phyloP scores from a whole-genome alignment of 2,797 vertebrate species.

The Pangasius sanitwongsei region DNA sequence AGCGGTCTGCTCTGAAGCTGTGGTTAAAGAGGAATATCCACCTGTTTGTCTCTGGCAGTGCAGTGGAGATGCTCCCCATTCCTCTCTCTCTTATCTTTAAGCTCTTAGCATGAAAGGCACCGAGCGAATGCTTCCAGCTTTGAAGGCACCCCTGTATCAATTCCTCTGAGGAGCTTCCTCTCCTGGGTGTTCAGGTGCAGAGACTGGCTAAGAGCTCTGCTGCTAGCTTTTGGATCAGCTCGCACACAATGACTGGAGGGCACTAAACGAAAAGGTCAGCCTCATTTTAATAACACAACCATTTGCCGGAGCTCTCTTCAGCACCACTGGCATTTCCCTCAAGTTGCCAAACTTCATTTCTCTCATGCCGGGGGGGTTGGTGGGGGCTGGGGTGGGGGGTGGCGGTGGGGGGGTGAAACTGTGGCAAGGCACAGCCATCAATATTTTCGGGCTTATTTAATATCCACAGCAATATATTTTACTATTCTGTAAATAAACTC shows the following conservation, averaged over 20 bases:
- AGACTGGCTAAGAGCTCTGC: constrained; percentile 33
- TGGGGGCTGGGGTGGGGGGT: constrained; percentile 49
- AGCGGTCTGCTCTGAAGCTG: constrained; percentile 40
- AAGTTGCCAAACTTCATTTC: constrained; percentile 59
- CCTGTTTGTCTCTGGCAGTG: constrained; percentile 52
- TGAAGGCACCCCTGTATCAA: constrained; percentile 52
- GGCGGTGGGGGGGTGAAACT: constrained; percentile 59
- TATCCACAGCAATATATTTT: constrained; percentile 62
- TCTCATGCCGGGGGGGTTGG: constrained; percentile 55
- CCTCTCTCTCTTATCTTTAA: constrained; percentile 65
- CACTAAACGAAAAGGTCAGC: constrained; percentile 56
- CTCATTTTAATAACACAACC: constrained; percentile 74
- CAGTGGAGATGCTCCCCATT: constrained; percentile 48
- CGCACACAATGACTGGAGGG: constrained; percentile 41
- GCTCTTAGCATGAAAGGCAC: constrained; percentile 67
- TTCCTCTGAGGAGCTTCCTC: constrained; percentile 53
- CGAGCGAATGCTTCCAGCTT: constrained; percentile 62
- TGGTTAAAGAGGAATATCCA: constrained; percentile 47
- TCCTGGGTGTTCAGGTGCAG: constrained; percentile 40
- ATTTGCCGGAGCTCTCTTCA: constrained; percentile 60
- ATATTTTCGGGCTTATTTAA: constrained; percentile 70
- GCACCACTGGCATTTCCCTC: constrained; percentile 59
- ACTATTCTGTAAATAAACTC: constrained; percentile 60
- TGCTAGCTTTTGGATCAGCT: constrained; percentile 53
- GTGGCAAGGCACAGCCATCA: constrained; percentile 63